phyloP scores from a whole-genome alignment of 2,113 vertebrate genomes.

The Anolis sagrei region DNA sequence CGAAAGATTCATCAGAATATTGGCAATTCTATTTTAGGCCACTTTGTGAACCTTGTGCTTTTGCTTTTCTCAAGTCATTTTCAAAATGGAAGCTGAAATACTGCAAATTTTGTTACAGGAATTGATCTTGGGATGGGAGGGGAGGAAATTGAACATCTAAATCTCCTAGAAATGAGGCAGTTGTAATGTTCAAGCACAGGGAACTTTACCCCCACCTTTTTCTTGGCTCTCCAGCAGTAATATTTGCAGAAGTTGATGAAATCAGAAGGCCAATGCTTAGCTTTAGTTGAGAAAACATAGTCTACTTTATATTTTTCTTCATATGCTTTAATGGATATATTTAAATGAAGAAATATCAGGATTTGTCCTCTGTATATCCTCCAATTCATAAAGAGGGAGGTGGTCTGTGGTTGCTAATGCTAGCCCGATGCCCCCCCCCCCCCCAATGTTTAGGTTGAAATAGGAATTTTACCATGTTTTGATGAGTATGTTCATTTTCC shows the following conservation, averaged over 20 bases:
- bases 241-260: not conserved
- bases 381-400: not conserved
- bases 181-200: fast-evolving
- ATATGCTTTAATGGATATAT: not conserved
- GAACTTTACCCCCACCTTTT: not conserved
- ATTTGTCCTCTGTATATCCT: not conserved
- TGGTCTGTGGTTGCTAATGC: not conserved
- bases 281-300: constrained; percentile 3
- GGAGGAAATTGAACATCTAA: constrained; percentile 35
- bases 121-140: constrained; percentile 11
- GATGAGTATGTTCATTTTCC: not conserved
- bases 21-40: constrained; percentile 42
- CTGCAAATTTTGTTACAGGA: constrained; percentile 42
- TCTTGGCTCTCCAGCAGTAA: not conserved
- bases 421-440: too few species aligned
- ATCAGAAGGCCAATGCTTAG: not conserved
- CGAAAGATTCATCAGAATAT: constrained; percentile 42
- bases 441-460: not conserved
- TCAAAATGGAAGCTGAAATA: constrained; percentile 49
- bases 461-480: not conserved
- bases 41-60: constrained; percentile 42
- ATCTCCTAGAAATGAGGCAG: constrained; percentile 14
- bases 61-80: constrained; percentile 52
- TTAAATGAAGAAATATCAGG: not conserved
- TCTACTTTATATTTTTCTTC: not conserved